phyloP scores from a whole-genome alignment of 2,797 vertebrate species.

The Muraenolepis orangiensis region DNA sequence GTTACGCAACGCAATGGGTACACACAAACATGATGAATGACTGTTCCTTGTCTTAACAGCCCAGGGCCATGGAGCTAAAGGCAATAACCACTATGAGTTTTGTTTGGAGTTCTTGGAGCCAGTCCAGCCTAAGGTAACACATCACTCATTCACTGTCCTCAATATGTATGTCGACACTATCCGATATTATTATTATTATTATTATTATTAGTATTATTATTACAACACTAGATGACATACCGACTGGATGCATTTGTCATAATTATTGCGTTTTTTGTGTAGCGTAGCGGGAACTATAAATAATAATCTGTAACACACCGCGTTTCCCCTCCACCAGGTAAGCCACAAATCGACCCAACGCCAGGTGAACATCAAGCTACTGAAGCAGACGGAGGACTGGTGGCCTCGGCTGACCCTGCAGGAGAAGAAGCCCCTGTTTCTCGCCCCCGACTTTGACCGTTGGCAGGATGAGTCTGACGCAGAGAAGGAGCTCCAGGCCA shows the following conservation, averaged over 20 bases:
- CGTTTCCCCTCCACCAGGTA: constrained; percentile 65
- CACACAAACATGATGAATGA: neutral
- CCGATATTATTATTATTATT: neutral
- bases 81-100: constrained; percentile 92
- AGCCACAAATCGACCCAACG: constrained; percentile 85
- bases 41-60: constrained; percentile 65
- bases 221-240: neutral
- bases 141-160: neutral
- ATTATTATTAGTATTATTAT: neutral
- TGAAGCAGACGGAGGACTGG: constrained; percentile 86
- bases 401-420: constrained; percentile 94
- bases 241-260: neutral
- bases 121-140: constrained; percentile 82
- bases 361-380: constrained; percentile 88
- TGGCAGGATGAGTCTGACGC: constrained; percentile 97
- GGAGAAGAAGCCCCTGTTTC: constrained; percentile 88
- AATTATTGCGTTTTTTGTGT: neutral
- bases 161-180: neutral
- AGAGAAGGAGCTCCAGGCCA: constrained; percentile 91
- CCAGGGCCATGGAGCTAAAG: constrained; percentile 93
- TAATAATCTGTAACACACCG: neutral
- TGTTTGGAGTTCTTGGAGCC: constrained; percentile 85
- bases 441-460: constrained; percentile 93
- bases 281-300: neutral
- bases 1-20: neutral